Conservation (phyloP, 2,888 invertebrate species). For the Epicampocera succincta region DNA sequence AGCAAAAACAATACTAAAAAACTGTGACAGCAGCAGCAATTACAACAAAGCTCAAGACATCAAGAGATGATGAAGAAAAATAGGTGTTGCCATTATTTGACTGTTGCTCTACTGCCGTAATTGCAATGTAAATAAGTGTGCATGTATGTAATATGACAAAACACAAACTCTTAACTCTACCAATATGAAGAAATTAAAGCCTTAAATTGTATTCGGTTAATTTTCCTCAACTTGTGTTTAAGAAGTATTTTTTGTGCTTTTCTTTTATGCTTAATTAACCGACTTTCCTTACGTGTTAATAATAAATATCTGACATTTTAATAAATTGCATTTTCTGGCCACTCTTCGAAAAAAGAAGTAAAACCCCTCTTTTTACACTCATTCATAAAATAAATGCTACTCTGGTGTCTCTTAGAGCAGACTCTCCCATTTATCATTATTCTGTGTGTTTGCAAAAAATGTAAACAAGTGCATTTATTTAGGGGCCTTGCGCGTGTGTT, state of each 20-base stretch:
- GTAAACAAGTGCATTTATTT: slow-evolving; percentile 69
- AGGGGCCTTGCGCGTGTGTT: neutral
- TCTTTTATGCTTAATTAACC: neutral
- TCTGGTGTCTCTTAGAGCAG: slow-evolving; percentile 55
- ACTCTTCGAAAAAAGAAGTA: neutral
- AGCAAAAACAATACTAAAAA: slow-evolving; percentile 45
- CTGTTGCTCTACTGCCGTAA: slow-evolving; percentile 66
- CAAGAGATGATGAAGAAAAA: slow-evolving; percentile 74
- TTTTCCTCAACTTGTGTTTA: too few relatives aligned
- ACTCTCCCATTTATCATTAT: slow-evolving; percentile 66
- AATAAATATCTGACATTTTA: neutral
- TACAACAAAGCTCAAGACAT: slow-evolving; percentile 42
- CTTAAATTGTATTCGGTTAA: too few relatives aligned
- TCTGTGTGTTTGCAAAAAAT: slow-evolving; percentile 58
- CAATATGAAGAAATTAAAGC: neutral
- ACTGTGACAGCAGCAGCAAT: slow-evolving; percentile 26
- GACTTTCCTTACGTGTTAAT: slow-evolving; percentile 19
- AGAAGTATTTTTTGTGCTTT: too few relatives aligned
- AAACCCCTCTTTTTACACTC: slow-evolving; percentile 32
- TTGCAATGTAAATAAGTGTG: slow-evolving; percentile 45
- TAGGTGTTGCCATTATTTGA: slow-evolving; percentile 77
- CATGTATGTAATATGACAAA: slow-evolving; percentile 38
- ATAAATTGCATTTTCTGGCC: slow-evolving; percentile 32
- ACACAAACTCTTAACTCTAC: neutral
- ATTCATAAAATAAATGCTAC: slow-evolving; percentile 39